phyloP scores from a whole-genome alignment of 1,140 invertebrate species.

The Leptoteleia sp. region DNA sequence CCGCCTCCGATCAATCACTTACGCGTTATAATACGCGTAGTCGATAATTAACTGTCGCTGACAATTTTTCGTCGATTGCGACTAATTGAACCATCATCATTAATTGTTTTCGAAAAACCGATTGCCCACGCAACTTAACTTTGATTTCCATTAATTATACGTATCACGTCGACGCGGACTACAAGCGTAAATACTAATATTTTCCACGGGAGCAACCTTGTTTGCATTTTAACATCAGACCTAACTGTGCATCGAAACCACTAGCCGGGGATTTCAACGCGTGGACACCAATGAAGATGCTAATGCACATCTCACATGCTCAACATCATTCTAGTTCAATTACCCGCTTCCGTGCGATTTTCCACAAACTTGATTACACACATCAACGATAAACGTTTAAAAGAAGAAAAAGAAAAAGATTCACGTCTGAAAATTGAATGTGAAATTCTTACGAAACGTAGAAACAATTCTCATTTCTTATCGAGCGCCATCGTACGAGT shows the following conservation, averaged over 20 bases:
- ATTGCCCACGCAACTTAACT: not conserved
- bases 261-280: conserved; percentile 49
- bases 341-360: conserved; percentile 54
- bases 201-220: conserved; percentile 23
- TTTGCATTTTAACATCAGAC: conserved; percentile 44
- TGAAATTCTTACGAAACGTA: too few relatives aligned
- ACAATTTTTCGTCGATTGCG: too few relatives aligned
- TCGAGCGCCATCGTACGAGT: too few relatives aligned
- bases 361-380: conserved; percentile 48
- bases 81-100: too few relatives aligned
- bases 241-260: conserved; percentile 44
- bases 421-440: too few relatives aligned
- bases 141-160: conserved; percentile 19
- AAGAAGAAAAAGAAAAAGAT: too few relatives aligned
- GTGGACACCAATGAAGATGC: conserved; percentile 57
- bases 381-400: conserved; percentile 26
- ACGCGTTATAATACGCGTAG: too few relatives aligned
- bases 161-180: conserved; percentile 12
- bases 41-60: too few relatives aligned
- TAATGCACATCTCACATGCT: conserved; percentile 46
- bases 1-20: too few relatives aligned
- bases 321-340: conserved; percentile 56
- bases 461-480: too few relatives aligned
- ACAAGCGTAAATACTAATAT: conserved; percentile 34
- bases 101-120: conserved; percentile 1